phyloP scores from a whole-genome alignment of 2,113 vertebrate genomes.

The Holacanthus passer region DNA sequence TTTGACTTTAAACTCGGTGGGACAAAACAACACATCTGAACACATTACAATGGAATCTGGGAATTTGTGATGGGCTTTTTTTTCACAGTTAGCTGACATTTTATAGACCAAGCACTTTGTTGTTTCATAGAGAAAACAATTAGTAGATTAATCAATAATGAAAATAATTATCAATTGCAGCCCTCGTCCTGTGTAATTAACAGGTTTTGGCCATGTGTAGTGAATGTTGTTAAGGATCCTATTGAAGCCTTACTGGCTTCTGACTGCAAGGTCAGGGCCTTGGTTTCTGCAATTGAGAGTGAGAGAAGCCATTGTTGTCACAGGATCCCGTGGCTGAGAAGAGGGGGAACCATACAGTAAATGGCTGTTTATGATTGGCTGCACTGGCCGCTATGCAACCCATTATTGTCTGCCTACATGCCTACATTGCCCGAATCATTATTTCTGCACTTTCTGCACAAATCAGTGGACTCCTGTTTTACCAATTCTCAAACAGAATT shows the following conservation, averaged over 20 bases:
- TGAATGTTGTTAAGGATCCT: conserved; percentile 1
- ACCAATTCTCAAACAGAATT: neutral
- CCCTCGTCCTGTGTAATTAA: neutral
- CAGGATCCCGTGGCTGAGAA: conserved; percentile 24
- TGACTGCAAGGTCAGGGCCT: conserved; percentile 11
- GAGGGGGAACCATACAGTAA: conserved; percentile 33
- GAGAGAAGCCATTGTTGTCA: conserved; percentile 56
- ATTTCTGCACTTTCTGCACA: neutral
- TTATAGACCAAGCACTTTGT: neutral
- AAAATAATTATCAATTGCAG: neutral
- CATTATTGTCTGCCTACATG: conserved; percentile 22
- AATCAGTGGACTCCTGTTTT: conserved; percentile 5
- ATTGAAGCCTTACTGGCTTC: neutral
- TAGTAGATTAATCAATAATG: neutral
- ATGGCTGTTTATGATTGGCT: conserved; percentile 27
- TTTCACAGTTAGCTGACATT: neutral
- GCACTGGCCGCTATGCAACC: conserved; percentile 23
- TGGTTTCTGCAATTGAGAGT: conserved; percentile 17
- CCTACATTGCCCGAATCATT: conserved; percentile 21
- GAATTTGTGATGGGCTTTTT: neutral
- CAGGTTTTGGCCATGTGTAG: neutral
- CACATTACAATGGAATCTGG: neutral
- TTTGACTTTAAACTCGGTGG: neutral
- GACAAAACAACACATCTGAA: neutral
- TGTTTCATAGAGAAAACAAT: neutral